Evolutionary conservation across 2,113 vertebrate genomes (phyloP).

Genomic region (Onychorhynchus coronatus): DNA sequence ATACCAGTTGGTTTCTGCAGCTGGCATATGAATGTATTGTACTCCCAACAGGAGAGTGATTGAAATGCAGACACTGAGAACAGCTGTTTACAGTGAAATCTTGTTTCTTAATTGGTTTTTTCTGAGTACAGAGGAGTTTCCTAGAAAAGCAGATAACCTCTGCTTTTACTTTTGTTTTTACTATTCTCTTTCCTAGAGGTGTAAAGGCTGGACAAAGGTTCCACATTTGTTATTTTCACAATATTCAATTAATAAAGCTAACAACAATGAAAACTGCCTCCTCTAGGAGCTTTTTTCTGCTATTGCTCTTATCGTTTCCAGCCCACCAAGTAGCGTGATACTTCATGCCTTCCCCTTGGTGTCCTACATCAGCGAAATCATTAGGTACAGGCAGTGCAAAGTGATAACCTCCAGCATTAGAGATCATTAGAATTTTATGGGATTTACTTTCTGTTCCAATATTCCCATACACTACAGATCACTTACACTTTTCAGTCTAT

Average conservation of each 20-base stretch:
- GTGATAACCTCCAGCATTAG: background rate
- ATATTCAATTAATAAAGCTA: background rate
- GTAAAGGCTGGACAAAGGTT: background rate
- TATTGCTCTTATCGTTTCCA: background rate
- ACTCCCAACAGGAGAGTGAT: background rate
- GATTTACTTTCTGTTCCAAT: background rate
- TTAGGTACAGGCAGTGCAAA: background rate
- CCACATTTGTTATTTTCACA: background rate
- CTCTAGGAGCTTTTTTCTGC: background rate
- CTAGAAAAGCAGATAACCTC: background rate
- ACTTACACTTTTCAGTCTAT: background rate
- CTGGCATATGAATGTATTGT: background rate
- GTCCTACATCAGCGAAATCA: background rate
- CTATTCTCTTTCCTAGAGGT: background rate
- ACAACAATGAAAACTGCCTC: background rate
- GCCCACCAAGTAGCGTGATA: background rate
- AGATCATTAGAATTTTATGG: background rate
- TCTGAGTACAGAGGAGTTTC: background rate
- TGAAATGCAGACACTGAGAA: background rate
- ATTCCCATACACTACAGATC: background rate
- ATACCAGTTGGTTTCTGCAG: background rate
- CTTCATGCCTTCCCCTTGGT: background rate
- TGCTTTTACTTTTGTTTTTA: background rate
- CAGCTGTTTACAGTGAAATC: constrained; percentile 23
- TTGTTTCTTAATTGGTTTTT: background rate